Conservation (phyloP, 1,140 invertebrate genomes). For the Lepidurus couesii region DNA sequence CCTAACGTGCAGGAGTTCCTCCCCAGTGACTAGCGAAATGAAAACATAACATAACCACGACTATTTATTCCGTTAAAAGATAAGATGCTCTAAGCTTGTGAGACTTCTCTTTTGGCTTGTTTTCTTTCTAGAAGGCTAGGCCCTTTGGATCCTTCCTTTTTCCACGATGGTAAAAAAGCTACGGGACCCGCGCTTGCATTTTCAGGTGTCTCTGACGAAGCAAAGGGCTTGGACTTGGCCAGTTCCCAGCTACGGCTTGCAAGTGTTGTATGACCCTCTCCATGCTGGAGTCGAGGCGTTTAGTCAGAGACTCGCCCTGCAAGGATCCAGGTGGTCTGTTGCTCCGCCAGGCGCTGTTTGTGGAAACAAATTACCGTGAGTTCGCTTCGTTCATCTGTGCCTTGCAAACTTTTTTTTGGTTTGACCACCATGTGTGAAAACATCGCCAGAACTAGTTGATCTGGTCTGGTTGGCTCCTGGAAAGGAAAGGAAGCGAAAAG, state of each 20-base stretch:
- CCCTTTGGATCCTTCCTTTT: neutral
- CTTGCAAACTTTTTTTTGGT: neutral
- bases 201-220: conserved; percentile 13
- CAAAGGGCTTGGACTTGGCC: neutral
- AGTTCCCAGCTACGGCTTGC: conserved; percentile 8
- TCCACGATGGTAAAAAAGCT: neutral
- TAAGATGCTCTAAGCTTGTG: too few relatives aligned
- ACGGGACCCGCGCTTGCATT: neutral
- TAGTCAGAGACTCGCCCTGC: conserved; percentile 1
- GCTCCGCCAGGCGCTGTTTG: neutral
- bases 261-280: neutral
- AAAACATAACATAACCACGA: too few relatives aligned
- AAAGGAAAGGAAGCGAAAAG: neutral
- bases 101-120: neutral
- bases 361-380: neutral
- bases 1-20: too few relatives aligned
- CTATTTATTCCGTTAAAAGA: too few relatives aligned
- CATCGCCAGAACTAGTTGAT: conserved; percentile 9
- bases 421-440: conserved; percentile 5
- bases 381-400: neutral
- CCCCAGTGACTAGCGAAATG: too few relatives aligned
- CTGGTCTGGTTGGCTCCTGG: conserved; percentile 13
- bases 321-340: conserved; percentile 6
- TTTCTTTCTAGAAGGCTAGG: conserved; percentile 7
- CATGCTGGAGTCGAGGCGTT: neutral